Evolutionary conservation across 2,797 vertebrate genomes (phyloP).

Genomic region (Chromis chromis): DNA sequence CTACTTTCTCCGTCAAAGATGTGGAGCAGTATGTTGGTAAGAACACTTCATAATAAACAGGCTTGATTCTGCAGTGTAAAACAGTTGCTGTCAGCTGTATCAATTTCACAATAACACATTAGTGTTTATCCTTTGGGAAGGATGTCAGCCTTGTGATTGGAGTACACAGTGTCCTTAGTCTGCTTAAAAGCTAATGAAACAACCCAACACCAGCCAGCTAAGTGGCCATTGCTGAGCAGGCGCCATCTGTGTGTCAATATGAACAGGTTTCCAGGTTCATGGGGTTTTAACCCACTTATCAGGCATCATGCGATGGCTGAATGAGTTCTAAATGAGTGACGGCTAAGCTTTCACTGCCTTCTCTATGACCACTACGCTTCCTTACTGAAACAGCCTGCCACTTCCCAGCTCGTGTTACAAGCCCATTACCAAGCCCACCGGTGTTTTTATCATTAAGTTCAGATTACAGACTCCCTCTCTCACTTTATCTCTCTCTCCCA

Average conservation of each 20-base stretch:
- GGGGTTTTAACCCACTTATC: slow-evolving; percentile 80
- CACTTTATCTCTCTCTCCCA: slow-evolving; percentile 61
- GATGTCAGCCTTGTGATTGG: slow-evolving; percentile 25
- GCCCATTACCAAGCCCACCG: slow-evolving; percentile 66
- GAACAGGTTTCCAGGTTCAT: slow-evolving; percentile 73
- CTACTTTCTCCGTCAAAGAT: slow-evolving; percentile 92
- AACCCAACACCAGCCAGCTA: slow-evolving; percentile 48
- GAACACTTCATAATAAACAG: slow-evolving; percentile 51
- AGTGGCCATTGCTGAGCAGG: slow-evolving; percentile 62
- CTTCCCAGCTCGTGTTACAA: slow-evolving; percentile 81
- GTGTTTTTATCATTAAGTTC: slow-evolving; percentile 80
- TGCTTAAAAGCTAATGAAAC: slow-evolving; percentile 62
- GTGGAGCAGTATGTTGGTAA: slow-evolving; percentile 98
- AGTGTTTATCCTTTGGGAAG: slow-evolving; percentile 37
- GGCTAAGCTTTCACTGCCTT: slow-evolving; percentile 75
- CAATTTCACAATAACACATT: slow-evolving; percentile 27
- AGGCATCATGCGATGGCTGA: slow-evolving; percentile 73
- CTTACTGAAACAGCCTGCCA: slow-evolving; percentile 65
- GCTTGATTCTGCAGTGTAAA: slow-evolving; percentile 1
- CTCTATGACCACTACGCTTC: slow-evolving; percentile 61
- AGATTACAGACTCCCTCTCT: slow-evolving; percentile 76
- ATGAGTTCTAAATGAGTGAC: slow-evolving; percentile 70
- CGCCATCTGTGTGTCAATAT: slow-evolving; percentile 73
- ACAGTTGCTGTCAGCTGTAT: slow-evolving; percentile 27
- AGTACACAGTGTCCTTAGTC: slow-evolving; percentile 20